Conservation (phyloP, 2,797 vertebrate genomes). For the Typhlichthys eigenmanni region DNA sequence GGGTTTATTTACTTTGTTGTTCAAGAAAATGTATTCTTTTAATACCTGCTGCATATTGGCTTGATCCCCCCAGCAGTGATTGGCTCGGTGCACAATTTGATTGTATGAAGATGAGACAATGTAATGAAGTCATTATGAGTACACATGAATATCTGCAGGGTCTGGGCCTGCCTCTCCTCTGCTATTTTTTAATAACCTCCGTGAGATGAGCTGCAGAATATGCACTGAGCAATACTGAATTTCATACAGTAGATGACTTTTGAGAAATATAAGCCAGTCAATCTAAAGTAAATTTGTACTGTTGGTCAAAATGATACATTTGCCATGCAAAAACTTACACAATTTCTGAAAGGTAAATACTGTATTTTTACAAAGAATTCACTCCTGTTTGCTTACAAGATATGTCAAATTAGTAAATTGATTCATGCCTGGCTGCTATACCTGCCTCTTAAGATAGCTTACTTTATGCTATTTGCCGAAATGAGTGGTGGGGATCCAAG, state of each 20-base stretch:
- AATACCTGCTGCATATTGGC: constrained; percentile 31
- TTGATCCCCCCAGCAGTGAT: constrained; percentile 42
- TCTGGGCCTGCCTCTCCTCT: constrained; percentile 57
- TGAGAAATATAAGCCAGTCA: constrained; percentile 7
- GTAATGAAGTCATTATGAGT: constrained; percentile 63
- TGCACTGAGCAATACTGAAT: constrained; percentile 53
- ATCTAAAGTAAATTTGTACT: constrained; percentile 22
- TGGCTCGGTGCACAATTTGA: constrained; percentile 69
- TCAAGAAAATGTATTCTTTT: constrained; percentile 47
- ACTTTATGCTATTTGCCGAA: no score
- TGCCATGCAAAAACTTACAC: neutral
- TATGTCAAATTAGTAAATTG: constrained; percentile 23
- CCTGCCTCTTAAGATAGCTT: no score
- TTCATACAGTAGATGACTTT: constrained; percentile 63
- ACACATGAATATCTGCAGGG: constrained; percentile 47
- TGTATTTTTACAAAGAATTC: constrained; percentile 34
- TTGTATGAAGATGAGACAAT: constrained; percentile 75
- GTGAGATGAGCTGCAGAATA: constrained; percentile 55
- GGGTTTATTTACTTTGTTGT: constrained; percentile 62
- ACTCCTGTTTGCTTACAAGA: constrained; percentile 38
- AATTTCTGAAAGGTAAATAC: constrained; percentile 29
- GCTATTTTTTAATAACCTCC: constrained; percentile 68
- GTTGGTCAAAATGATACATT: constrained; percentile 28
- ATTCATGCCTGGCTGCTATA: constrained; percentile 31
- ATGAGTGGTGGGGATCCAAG: no score